These are phyloP conservation scores for Lepus timidus DNA, from an alignment of 2,113 vertebrate genomes.

Conservation along the genomic window DNA sequence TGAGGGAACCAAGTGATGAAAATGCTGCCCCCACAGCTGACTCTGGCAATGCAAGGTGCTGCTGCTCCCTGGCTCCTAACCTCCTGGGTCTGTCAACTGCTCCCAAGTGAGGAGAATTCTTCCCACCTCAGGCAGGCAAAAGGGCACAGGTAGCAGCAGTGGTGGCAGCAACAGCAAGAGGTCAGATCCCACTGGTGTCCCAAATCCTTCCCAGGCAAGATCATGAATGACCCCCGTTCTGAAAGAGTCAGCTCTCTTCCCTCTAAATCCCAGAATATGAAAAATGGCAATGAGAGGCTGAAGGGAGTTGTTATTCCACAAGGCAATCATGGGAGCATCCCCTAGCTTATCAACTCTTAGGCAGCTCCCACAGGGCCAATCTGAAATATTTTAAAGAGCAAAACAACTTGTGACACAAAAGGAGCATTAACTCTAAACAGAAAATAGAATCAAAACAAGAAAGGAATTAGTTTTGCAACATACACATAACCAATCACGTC, in stretches of 20 bases:
- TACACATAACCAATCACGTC: slow-evolving; percentile 99
- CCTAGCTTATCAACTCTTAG: slow-evolving; percentile 51
- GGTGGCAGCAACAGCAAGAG: slow-evolving; percentile 1
- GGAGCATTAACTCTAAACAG: slow-evolving; percentile 71
- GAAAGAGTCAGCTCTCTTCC: slow-evolving; percentile 27
- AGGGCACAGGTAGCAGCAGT: background rate
- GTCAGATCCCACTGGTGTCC: background rate
- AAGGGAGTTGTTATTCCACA: slow-evolving; percentile 12
- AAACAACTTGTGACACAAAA: slow-evolving; percentile 79
- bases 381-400: slow-evolving; percentile 77
- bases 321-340: slow-evolving; percentile 29
- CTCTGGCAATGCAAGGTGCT: background rate
- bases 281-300: slow-evolving; percentile 31
- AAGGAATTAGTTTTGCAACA: slow-evolving; percentile 96
- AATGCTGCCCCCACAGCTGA: background rate
- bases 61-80: background rate
- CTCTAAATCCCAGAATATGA: slow-evolving; percentile 11
- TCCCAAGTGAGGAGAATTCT: background rate
- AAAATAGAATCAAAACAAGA: slow-evolving; percentile 81
- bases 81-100: background rate
- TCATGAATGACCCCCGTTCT: slow-evolving; percentile 25
- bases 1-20: background rate
- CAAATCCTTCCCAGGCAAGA: slow-evolving; percentile 36
- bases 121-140: background rate
- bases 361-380: slow-evolving; percentile 66